Percentiles rank a stretch among this genome's conserved stretches.
phyloP scores from a whole-genome alignment of 2,113 vertebrate species.

The human (Homo sapiens) region GRCh38 chr2:140922501-140923000 shows the following conservation, averaged over 20 bases:
- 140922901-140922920: rapidly evolving
- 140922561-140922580: neutral
- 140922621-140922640: neutral
- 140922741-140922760: neutral
- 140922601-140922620: neutral
- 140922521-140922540: neutral
- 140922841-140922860: neutral
- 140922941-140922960: neutral
- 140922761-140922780: neutral
- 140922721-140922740: neutral
- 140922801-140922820: neutral
- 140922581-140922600: neutral
- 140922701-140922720: neutral
- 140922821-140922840: neutral
- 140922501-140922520: neutral
- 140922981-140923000: conserved; percentile 96
- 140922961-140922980: conserved; percentile 95
- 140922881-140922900: neutral
- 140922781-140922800: neutral
- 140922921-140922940: neutral
- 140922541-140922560: neutral
- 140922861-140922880: neutral
- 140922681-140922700: neutral
- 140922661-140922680: too few species aligned
- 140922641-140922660: neutral